phyloP scores from a whole-genome alignment of 2,113 vertebrate genomes.

The Axis porcinus region DNA sequence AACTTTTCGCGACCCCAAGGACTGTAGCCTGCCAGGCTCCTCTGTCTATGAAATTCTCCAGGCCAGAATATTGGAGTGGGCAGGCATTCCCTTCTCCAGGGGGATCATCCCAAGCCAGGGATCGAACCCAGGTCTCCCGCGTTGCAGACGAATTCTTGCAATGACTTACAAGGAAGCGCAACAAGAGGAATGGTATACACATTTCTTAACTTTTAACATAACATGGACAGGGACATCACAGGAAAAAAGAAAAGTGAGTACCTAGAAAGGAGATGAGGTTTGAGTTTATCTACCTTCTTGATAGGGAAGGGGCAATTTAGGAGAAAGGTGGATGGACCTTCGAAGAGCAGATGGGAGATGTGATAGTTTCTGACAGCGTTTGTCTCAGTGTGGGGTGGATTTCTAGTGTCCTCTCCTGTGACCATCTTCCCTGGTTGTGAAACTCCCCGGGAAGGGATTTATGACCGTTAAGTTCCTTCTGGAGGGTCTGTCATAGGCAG shows the following conservation, averaged over 20 bases:
- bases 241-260: neutral
- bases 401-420: neutral
- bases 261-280: neutral
- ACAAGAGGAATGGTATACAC: neutral
- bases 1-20: neutral
- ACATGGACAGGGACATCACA: neutral
- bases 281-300: neutral
- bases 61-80: neutral
- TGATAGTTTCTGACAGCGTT: neutral
- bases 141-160: neutral
- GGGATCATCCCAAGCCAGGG: neutral
- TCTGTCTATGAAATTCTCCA: neutral
- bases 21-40: neutral
- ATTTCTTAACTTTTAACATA: neutral
- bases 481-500: neutral
- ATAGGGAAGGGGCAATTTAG: neutral
- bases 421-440: neutral
- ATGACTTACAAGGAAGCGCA: neutral
- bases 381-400: neutral
- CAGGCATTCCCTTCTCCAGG: neutral
- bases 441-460: neutral
- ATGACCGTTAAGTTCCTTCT: neutral
- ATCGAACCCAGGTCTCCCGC: neutral
- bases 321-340: neutral
- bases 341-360: neutral